Percentiles rank a stretch among this genome's conserved stretches.
Evolutionary conservation across 2,797 vertebrate species (phyloP).

Genomic region (Scolopax bukidnonensis): DNA sequence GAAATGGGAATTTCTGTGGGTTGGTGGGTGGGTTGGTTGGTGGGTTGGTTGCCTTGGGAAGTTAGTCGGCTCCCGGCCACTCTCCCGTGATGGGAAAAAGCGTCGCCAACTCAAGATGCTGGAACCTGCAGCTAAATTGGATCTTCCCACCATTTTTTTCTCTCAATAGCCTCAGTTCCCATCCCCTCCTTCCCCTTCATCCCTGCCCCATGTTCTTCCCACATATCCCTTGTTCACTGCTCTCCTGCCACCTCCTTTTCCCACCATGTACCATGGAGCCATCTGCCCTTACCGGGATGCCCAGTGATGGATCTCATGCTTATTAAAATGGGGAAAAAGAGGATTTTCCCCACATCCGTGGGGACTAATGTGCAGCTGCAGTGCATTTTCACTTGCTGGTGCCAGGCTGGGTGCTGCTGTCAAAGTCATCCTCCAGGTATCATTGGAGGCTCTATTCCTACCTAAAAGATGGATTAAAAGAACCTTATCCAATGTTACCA

Average conservation of each 20-base stretch:
- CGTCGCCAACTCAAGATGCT: neutral
- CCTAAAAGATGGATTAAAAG: neutral
- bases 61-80: neutral
- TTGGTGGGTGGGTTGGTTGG: neutral
- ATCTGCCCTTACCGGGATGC: neutral
- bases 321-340: neutral
- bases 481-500: neutral
- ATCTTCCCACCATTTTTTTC: neutral
- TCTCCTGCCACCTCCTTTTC: neutral
- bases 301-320: neutral
- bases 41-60: neutral
- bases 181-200: neutral
- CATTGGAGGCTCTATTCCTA: neutral
- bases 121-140: neutral
- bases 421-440: neutral
- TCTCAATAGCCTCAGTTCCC: neutral
- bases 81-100: neutral
- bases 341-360: neutral
- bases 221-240: neutral
- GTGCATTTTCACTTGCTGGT: neutral
- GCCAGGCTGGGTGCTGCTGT: neutral
- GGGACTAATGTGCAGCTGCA: neutral
- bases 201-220: neutral
- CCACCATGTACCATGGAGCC: neutral
- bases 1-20: slow-evolving; percentile 14